Percentiles rank a stretch among this genome's conserved stretches.
These are phyloP conservation scores for Lucifuga dentata DNA, from an alignment of 2,113 vertebrate species.

Conservation along the genomic window DNA sequence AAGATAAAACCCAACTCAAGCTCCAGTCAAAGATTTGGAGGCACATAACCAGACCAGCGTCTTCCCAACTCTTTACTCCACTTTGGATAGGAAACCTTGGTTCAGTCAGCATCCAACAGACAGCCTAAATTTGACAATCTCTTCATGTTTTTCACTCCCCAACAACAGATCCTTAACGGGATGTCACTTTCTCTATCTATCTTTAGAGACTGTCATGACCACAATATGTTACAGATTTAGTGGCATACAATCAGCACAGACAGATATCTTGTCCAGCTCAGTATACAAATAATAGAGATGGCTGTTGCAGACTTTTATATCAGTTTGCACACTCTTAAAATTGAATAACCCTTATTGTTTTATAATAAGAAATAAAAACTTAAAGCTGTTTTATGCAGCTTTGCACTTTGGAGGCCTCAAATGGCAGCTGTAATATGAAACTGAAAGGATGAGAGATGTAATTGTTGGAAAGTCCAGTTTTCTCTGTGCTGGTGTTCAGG, in stretches of 20 bases:
- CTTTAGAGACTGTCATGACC: slow-evolving; percentile 16
- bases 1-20: background rate
- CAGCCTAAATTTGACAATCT: slow-evolving; percentile 9
- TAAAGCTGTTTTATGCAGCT: background rate
- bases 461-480: no score
- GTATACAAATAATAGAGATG: no score
- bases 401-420: background rate
- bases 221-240: background rate
- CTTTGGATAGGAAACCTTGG: background rate
- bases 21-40: background rate
- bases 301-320: no score
- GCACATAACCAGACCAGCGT: background rate
- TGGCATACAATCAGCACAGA: background rate
- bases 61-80: background rate
- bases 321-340: no score
- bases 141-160: slow-evolving; percentile 39
- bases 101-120: no score
- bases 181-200: slow-evolving; percentile 40
- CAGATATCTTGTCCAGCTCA: background rate
- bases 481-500: background rate
- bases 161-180: slow-evolving; percentile 42
- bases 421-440: no score
- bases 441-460: no score
- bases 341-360: no score
- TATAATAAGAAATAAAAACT: no score